Evolutionary conservation across 1,140 invertebrate genomes (phyloP), one percentile per base, ranked within the genome.

Genomic region (Zophobas atratus): DNA sequence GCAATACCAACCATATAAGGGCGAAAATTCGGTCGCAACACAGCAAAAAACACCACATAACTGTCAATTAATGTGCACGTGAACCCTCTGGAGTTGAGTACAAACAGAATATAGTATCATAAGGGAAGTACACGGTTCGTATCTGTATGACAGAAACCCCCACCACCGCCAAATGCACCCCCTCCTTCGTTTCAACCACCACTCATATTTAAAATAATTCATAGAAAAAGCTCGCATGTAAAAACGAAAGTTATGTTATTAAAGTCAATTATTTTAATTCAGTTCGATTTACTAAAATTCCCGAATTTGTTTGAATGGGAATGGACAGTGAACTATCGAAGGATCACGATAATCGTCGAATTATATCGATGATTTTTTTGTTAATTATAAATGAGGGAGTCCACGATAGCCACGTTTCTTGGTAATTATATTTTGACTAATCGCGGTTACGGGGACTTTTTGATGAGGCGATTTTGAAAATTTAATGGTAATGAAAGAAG

Each of bases 171-270:
- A 32, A 70, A 74, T 70, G 67, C 67, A 51, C 75, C 63, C 60
- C 75, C 75, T 55, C 63, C 49, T 35, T 8, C 1, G n/a, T 20
- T 41, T 38, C 71, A 49, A 78, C 46, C 60, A 55, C 43, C 39
- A 63, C 53, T 53, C 49, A 77, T 63, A 73, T 77, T 73, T 73
- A 77, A 77, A 77, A 73, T 73, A 77, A 73, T 73, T 77, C 55
- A 67, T 76, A 67, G 51, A 76, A 76, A 76, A 76, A 60, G 34
- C 43, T 75, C 55, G 73, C 55, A 75, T 56, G 43, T 53, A 57
- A 35, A 56, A 75, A 71, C 8, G 32, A n/a, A 75, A 43, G 39
- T 67, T 35, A 4, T 60, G 38, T 67, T 67, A 67, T 67, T 67
- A 67, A 63, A 67, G 60, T 1, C 60, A 67, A 67, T 67, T 43